These are phyloP conservation scores for Gonatopus flavifemur DNA, from an alignment of 1,140 invertebrate genomes.

Conservation along the genomic window DNA sequence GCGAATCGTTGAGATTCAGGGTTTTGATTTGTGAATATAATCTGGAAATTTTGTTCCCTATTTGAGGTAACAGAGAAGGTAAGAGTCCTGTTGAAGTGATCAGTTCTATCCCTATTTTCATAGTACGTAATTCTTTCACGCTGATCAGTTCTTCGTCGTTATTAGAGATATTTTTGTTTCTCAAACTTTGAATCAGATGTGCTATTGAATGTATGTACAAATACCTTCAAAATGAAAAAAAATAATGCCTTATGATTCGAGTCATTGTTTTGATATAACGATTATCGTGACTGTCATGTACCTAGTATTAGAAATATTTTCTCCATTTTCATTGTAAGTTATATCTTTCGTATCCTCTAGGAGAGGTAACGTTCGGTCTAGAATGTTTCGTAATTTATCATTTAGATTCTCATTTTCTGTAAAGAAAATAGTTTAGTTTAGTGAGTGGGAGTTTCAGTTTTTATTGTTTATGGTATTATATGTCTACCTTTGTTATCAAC, in stretches of 20 bases:
- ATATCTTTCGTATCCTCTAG: conserved; percentile 25
- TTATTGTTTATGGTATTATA: conserved; percentile 5
- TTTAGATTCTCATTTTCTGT: conserved; percentile 19
- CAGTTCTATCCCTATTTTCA: conserved; percentile 63
- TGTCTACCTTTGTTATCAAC: neutral
- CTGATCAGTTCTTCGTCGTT: conserved; percentile 59
- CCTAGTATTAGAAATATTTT: neutral
- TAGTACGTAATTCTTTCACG: conserved; percentile 60
- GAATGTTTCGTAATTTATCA: conserved; percentile 16
- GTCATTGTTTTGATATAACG: too few relatives aligned
- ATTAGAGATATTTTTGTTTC: conserved; percentile 12
- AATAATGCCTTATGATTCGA: too few relatives aligned
- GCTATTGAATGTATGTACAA: conserved; percentile 35
- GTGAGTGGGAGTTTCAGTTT: neutral
- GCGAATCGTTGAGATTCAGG: conserved; percentile 15
- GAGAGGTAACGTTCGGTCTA: conserved; percentile 13
- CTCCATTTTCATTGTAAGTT: conserved; percentile 6
- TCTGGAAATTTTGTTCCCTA: conserved; percentile 62
- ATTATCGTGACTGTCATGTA: neutral
- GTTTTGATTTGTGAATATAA: conserved; percentile 45
- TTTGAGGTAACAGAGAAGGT: conserved; percentile 65
- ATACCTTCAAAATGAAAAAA: conserved; percentile 27
- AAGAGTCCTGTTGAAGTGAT: conserved; percentile 66
- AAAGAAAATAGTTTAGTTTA: conserved; percentile 1
- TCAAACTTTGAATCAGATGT: conserved; percentile 29